Evolutionary conservation across 1,140 invertebrate genomes (phyloP), one percentile per base, ranked within the genome.

Genomic region (Trialeurodes vaporariorum): DNA sequence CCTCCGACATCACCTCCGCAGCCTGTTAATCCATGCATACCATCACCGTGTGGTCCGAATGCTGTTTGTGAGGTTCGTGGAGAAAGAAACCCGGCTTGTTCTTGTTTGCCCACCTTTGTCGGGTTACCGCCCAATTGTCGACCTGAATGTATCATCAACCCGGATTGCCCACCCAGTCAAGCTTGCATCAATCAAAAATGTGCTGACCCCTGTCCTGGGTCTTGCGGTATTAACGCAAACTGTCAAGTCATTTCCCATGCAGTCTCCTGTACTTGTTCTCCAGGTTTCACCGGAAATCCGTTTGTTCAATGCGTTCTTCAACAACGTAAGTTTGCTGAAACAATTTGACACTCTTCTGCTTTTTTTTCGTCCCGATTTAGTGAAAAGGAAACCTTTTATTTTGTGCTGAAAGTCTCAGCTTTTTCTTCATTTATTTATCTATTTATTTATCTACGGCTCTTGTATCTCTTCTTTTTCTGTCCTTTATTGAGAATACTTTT

Each of bases 281-380:
- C 80, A 61, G 81, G 83, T 66, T 86, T 82, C 75, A 82, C 83
- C 63, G 88, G 90, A 49, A 86, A 92, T 82, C 88, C 90, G 61
- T 89, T 90, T 71, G 75, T 84, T 25, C 78, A 82, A 70, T 91
- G 88, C 76, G 72, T 68, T 71, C 72, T 71, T 34, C 63, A 70
- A 81, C 71, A 49, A 49, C 34, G 34, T 49, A 49, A 49, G 34
- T 49, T 17, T 9, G 34, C 5, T 49, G 34, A 5, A n/a, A 9
- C 34, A 49, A 49, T 49, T 49, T 49, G 5, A 49, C 5, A 49
- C 34, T 17, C 17, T 17, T 49, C 17, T 49, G 34, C 34, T 9
- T 49, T 17, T 49, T 49, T 17, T 17, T 17, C 5, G 17, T 49
- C 17, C 34, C 34, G 17, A 49, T 49, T 49, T 49, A 5, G 17